These are phyloP conservation scores for Hemitrygon akajei DNA, from an alignment of 2,797 vertebrate species.

Conservation along the genomic window DNA sequence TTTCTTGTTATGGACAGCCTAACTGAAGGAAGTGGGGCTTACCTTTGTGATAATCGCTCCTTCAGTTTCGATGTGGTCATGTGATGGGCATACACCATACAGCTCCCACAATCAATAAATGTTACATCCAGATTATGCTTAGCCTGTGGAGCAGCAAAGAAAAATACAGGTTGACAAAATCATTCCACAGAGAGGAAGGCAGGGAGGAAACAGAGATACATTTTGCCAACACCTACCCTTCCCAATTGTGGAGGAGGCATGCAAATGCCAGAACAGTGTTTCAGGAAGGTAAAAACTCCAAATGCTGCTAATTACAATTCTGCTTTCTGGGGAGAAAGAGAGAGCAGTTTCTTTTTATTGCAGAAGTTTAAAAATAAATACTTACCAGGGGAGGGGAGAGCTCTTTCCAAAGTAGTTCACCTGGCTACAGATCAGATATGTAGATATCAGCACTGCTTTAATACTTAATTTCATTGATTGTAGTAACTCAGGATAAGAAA, in stretches of 20 bases:
- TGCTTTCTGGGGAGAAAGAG: neutral
- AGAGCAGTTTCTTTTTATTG: neutral
- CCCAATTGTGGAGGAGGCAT: too few species aligned
- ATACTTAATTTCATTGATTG: neutral
- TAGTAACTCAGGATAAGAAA: neutral
- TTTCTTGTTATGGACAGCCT: too few species aligned
- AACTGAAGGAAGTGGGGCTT: too few species aligned
- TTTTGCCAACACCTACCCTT: neutral
- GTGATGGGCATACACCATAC: neutral
- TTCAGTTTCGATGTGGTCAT: neutral
- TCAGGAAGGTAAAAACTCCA: neutral
- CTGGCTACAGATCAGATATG: neutral
- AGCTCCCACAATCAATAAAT: rapidly evolving
- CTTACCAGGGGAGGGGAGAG: neutral
- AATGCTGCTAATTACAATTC: neutral
- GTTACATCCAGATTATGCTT: neutral
- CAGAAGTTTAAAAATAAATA: neutral
- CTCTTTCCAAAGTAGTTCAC: neutral
- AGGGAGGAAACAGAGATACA: neutral
- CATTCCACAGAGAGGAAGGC: neutral
- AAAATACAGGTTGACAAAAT: neutral
- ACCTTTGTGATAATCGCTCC: slow-evolving; percentile 11
- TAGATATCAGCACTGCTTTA: neutral
- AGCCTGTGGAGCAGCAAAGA: neutral
- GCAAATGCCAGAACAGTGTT: too few species aligned